Base-by-base conservation (phyloP, 2,113 vertebrate species). In the Lampris incognitus region DNA sequence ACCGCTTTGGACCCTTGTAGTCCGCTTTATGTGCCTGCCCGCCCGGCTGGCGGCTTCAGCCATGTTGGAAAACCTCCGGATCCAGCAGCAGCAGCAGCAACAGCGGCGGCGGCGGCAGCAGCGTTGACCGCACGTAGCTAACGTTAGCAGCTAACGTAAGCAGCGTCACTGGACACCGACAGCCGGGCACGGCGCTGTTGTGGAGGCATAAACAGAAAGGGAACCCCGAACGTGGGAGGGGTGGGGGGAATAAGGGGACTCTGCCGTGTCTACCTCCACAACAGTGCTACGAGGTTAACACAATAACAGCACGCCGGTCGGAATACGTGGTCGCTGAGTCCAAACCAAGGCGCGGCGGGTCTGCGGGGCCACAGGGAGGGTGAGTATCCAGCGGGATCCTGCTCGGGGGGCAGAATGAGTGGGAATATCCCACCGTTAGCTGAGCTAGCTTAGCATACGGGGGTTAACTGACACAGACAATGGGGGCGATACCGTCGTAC, bases 121-220 rank as follows among this genome's bases (percentile, higher is more conserved):
- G 52, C 67, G 11, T 4, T 54, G 51, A 54, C 11, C n/a, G 51
- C 3, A 54, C 9, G 51, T 13, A 24, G 24, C 24, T 24, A 54
- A 4, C 51, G 44, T 46, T 46, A 4, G 24, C 51, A n/a, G 84
- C 86, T 86, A 85, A 38, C 72, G 37, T 55, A 76, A 81, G 61
- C 80, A 85, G 66, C 86, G 81, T 89, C 91, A 91, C 87, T 88
- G 90, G 88, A 89, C 88, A 63, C 71, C 74, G 48, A 82, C 90
- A 60, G 50, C 91, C 91, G 88, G 90, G 77, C 69, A 91, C 89
- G 90, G 90, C 91, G 90, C 91, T 92, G 90, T 91, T 90, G 88
- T 84, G 88, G 88, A 89, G 4, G 56, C 86, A 80, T 84, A 85
- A 78, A 86, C 87, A 85, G 63, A 83, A 81, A 74, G 76, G 74